Conservation (phyloP, 2,888 invertebrate genomes). For the Acleris sparsana region DNA sequence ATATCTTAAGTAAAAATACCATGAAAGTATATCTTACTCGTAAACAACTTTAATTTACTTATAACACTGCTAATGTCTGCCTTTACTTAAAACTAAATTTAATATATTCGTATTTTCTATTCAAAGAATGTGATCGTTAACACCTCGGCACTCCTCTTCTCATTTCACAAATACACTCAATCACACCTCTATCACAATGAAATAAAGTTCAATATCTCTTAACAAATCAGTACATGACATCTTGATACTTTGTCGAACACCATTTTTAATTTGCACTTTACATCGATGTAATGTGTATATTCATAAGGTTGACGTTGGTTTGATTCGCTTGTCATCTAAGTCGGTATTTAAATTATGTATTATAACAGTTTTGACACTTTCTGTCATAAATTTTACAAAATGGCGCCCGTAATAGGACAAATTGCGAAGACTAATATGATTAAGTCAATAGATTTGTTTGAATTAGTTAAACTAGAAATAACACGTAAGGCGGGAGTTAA, state of each 20-base stretch:
- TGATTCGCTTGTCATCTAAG: background rate
- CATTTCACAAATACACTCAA: background rate
- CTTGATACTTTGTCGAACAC: background rate
- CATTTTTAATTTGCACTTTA: background rate
- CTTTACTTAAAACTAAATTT: too few relatives aligned
- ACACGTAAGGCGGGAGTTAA: background rate
- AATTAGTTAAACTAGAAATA: constrained; percentile 10
- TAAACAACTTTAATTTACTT: too few relatives aligned
- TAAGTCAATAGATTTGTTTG: constrained; percentile 27
- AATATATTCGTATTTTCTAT: constrained; percentile 5
- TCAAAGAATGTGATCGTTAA: constrained; percentile 20
- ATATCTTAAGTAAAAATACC: too few relatives aligned
- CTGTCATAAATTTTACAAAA: constrained; percentile 28
- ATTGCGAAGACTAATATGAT: constrained; percentile 27
- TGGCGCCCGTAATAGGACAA: constrained; percentile 23
- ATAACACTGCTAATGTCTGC: too few relatives aligned
- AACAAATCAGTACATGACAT: background rate
- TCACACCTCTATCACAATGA: background rate
- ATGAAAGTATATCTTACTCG: too few relatives aligned
- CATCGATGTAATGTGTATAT: background rate
- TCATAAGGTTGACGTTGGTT: background rate
- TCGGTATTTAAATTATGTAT: constrained; percentile 19
- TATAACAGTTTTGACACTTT: constrained; percentile 14
- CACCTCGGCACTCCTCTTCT: constrained; percentile 22
- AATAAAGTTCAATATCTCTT: background rate